A percentile compares a stretch with the other conserved stretches of the same genome.
Conservation (phyloP, 37 sponge, comb jelly and placozoan genomes). For the Halichondria panicea region DNA sequence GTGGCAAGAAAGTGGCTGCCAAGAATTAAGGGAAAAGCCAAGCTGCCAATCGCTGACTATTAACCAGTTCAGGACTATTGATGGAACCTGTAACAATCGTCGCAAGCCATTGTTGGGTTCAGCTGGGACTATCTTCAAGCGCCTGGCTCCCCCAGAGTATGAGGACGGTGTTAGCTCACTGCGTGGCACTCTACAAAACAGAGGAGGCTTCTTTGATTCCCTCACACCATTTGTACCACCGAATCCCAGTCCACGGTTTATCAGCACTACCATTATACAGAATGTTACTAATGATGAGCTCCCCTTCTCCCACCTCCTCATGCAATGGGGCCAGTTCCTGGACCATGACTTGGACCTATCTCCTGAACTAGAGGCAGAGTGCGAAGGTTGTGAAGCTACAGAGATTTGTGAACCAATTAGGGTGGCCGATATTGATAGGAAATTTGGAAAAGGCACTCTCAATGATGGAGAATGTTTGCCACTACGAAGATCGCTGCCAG, state of each 20-base stretch:
- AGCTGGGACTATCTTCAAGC: slow-evolving; percentile 53
- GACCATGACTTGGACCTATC: slow-evolving; percentile 85
- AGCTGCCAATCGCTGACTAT: slow-evolving; percentile 29
- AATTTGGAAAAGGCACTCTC: slow-evolving; percentile 38
- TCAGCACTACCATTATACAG: slow-evolving; percentile 41
- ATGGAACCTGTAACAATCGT: slow-evolving; percentile 91
- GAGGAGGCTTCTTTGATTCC: not conserved
- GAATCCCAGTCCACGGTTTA: slow-evolving; percentile 62
- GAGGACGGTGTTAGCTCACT: slow-evolving; percentile 74
- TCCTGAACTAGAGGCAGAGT: slow-evolving; percentile 51
- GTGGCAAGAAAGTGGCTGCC: slow-evolving; percentile 27
- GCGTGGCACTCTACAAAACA: slow-evolving; percentile 30
- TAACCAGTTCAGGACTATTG: slow-evolving; percentile 45
- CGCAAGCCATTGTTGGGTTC: slow-evolving; percentile 66
- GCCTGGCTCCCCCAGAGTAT: slow-evolving; percentile 70
- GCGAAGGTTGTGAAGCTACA: slow-evolving; percentile 31
- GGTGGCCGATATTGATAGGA: slow-evolving; percentile 39
- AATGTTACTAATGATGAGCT: slow-evolving; percentile 31
- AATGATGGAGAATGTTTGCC: slow-evolving; percentile 59
- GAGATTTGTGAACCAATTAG: slow-evolving; percentile 59
- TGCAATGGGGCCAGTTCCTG: slow-evolving; percentile 97
- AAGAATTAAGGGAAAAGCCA: not conserved
- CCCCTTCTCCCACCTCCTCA: slow-evolving; percentile 78
- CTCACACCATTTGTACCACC: slow-evolving; percentile 58
- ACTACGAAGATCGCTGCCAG: slow-evolving; percentile 53